phyloP scores from a whole-genome alignment of 2,888 invertebrate species.

The Leistus spinibarbis region DNA sequence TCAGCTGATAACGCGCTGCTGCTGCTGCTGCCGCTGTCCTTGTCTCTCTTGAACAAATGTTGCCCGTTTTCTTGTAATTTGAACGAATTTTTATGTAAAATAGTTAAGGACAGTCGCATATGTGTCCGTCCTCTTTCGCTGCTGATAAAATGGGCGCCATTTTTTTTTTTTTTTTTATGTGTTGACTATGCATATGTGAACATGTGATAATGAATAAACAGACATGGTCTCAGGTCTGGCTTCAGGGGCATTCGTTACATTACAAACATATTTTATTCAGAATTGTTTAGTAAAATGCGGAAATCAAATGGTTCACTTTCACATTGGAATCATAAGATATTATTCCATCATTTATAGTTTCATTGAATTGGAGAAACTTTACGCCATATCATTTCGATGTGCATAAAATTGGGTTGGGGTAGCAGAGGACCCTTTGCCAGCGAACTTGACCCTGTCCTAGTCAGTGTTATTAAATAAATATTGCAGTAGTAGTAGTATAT shows the following conservation, averaged over 20 bases:
- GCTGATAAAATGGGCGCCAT: slow-evolving; percentile 26
- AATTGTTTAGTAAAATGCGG: background rate
- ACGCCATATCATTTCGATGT: no score
- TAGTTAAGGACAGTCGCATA: no score
- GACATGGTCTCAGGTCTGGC: slow-evolving; percentile 6
- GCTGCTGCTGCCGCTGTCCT: background rate
- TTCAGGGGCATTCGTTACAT: background rate
- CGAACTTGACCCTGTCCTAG: background rate
- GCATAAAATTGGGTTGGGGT: no score
- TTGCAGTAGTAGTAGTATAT: background rate
- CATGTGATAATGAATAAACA: slow-evolving; percentile 35
- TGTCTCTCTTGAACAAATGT: no score
- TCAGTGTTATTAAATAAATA: background rate
- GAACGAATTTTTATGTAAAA: no score
- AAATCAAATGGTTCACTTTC: background rate
- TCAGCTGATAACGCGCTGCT: background rate
- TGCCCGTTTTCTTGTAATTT: no score
- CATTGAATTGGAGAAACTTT: no score
- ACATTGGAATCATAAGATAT: background rate
- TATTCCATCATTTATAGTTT: no score
- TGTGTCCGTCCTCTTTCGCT: background rate
- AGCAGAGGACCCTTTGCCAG: no score
- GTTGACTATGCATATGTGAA: slow-evolving; percentile 10
- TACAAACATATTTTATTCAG: no score
- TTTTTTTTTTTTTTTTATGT: background rate